Percentiles rank a stretch among this genome's conserved stretches.
Evolutionary conservation across 2,797 vertebrate species (phyloP).

Genomic region (Ctenochaetus hawaiiensis): DNA sequence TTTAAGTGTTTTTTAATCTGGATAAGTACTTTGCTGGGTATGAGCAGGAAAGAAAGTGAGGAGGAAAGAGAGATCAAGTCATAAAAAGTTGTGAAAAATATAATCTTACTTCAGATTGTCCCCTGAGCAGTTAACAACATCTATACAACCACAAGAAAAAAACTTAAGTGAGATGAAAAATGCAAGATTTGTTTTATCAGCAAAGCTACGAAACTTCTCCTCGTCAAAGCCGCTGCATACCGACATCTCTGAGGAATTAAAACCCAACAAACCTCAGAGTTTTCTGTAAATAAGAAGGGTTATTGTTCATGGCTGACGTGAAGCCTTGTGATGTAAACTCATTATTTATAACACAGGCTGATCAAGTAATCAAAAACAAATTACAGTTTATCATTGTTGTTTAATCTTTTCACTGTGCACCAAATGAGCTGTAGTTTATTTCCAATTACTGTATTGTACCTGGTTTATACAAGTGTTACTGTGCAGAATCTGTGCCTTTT

Average conservation of each 20-base stretch:
- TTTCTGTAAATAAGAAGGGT: background rate
- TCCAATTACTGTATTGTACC: background rate
- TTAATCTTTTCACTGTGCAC: background rate
- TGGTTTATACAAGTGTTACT: slow-evolving; percentile 6
- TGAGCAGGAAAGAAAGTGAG: too few species aligned
- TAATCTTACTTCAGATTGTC: slow-evolving; percentile 1
- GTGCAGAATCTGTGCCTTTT: too few species aligned
- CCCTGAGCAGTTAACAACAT: background rate
- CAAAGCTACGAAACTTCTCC: slow-evolving; percentile 16
- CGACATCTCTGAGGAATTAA: background rate
- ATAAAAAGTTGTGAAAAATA: slow-evolving; percentile 4
- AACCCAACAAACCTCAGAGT: background rate
- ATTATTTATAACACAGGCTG: background rate
- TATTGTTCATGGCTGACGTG: background rate
- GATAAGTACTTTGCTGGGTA: background rate
- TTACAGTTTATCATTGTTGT: background rate
- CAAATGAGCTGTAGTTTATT: background rate
- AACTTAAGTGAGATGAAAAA: slow-evolving; percentile 25
- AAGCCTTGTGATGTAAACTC: background rate
- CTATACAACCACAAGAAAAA: slow-evolving; percentile 5
- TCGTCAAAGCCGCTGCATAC: slow-evolving; percentile 9
- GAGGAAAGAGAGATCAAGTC: background rate
- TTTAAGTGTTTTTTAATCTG: background rate
- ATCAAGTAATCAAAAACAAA: background rate
- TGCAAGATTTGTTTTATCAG: slow-evolving; percentile 1